These are phyloP conservation scores for Fragum whitleyi DNA, from an alignment of 2,888 invertebrate genomes.

Conservation along the genomic window DNA sequence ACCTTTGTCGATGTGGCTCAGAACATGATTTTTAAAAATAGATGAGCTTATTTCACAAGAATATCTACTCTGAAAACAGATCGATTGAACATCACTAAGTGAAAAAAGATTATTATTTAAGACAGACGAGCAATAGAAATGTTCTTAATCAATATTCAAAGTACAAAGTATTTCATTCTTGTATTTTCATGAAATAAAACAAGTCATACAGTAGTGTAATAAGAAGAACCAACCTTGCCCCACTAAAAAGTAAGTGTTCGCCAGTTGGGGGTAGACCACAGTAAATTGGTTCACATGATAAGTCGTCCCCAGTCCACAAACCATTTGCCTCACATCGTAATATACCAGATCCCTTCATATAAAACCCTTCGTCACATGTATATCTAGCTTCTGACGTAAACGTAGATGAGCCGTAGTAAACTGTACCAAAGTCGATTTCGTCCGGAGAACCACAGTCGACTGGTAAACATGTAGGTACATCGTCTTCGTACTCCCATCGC, in stretches of 20 bases:
- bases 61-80: too few relatives aligned
- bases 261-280: conserved; percentile 69
- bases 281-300: conserved; percentile 76
- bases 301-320: conserved; percentile 77
- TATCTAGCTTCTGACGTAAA: conserved; percentile 76
- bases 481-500: conserved; percentile 62
- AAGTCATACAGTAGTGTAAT: too few relatives aligned
- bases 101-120: too few relatives aligned
- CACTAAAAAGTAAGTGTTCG: conserved; percentile 36
- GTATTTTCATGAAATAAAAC: too few relatives aligned
- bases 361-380: conserved; percentile 78
- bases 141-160: too few relatives aligned
- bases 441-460: conserved; percentile 73
- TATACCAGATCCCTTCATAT: conserved; percentile 57
- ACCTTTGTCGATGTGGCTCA: too few relatives aligned
- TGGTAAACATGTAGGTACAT: conserved; percentile 62
- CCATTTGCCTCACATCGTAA: conserved; percentile 74
- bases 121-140: too few relatives aligned
- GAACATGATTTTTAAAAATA: too few relatives aligned
- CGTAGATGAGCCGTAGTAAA: conserved; percentile 85
- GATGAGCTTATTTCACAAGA: too few relatives aligned
- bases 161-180: too few relatives aligned
- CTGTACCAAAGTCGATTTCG: conserved; percentile 83
- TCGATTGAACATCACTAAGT: too few relatives aligned
- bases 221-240: conserved; percentile 30